phyloP scores from a whole-genome alignment of 2,797 vertebrate genomes.

The Loris lydekkerianus region DNA sequence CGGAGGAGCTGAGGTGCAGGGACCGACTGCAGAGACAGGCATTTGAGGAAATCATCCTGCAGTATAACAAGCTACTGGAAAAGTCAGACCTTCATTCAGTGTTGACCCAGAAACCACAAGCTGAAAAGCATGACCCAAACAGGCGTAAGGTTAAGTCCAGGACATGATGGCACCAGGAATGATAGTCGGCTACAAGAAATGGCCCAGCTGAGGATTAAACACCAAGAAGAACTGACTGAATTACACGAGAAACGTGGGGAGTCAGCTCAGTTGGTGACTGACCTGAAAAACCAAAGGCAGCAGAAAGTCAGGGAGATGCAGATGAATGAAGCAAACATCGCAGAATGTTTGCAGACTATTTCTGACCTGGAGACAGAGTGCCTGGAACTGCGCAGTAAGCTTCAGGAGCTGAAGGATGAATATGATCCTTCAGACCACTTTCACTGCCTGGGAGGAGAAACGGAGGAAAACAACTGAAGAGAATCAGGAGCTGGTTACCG shows the following conservation, averaged over 20 bases:
- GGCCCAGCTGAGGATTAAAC: slow-evolving; percentile 95
- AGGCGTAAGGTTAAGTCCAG: slow-evolving; percentile 93
- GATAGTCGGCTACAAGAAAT: slow-evolving; percentile 95
- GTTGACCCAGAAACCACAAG: slow-evolving; percentile 95
- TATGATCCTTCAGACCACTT: slow-evolving; percentile 98
- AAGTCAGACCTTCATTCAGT: slow-evolving; percentile 96
- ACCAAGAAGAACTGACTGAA: slow-evolving; percentile 98
- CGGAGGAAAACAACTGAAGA: slow-evolving; percentile 96
- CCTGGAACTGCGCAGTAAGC: slow-evolving; percentile 91
- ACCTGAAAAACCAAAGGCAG: slow-evolving; percentile 97
- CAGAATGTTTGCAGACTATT: slow-evolving; percentile 94
- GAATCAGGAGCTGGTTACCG: slow-evolving; percentile 97
- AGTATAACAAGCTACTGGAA: slow-evolving; percentile 96
- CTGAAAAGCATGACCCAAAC: slow-evolving; percentile 96
- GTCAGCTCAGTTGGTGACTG: slow-evolving; percentile 97
- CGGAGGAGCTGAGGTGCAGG: slow-evolving; percentile 94
- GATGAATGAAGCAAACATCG: slow-evolving; percentile 95
- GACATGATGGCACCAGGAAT: slow-evolving; percentile 90
- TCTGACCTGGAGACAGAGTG: slow-evolving; percentile 93
- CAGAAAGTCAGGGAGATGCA: slow-evolving; percentile 98
- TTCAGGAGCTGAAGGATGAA: slow-evolving; percentile 97
- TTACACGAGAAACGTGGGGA: slow-evolving; percentile 98
- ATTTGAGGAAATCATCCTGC: slow-evolving; percentile 96
- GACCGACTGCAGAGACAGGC: slow-evolving; percentile 95
- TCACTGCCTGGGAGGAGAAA: slow-evolving; percentile 97